Evolutionary conservation across 2,888 invertebrate genomes (phyloP).

Genomic region (Lepas anatifera): DNA sequence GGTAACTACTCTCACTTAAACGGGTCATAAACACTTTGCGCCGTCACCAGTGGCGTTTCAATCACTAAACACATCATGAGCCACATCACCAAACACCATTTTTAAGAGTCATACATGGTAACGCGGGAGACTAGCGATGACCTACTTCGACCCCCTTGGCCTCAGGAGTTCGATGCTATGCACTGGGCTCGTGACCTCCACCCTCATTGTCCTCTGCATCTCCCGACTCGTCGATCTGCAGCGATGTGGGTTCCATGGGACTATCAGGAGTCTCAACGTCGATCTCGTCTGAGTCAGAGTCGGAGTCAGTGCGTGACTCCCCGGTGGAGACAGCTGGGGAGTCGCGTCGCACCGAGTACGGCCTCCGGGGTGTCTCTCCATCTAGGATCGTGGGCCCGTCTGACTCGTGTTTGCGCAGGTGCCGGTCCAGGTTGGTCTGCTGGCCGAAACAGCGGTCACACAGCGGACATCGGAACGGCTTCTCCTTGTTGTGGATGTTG

Average conservation of each 20-base stretch:
- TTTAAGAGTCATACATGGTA: no score
- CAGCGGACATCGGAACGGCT: constrained; percentile 92
- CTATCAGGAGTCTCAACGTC: constrained; percentile 5
- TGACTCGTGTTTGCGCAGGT: constrained; percentile 94
- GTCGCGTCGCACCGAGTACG: neutral
- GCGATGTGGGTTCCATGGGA: neutral
- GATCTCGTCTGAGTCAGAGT: constrained; percentile 10
- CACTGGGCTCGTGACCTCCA: no score
- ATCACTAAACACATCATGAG: no score
- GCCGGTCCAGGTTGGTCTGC: constrained; percentile 95
- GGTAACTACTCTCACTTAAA: no score
- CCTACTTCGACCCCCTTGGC: no score
- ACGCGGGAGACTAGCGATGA: no score
- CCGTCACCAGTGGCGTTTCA: no score
- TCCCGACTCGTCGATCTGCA: neutral
- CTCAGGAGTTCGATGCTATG: no score
- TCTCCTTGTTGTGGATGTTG: constrained; percentile 98
- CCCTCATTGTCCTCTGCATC: neutral
- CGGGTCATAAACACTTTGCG: no score
- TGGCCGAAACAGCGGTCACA: constrained; percentile 98
- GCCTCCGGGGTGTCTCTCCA: neutral
- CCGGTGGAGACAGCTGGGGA: neutral
- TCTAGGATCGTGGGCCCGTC: constrained; percentile 59
- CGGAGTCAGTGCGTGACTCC: neutral
- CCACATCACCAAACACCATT: no score